These are phyloP conservation scores for Ophioninae sp. DNA, from an alignment of 2,888 invertebrate genomes.

Conservation along the genomic window DNA sequence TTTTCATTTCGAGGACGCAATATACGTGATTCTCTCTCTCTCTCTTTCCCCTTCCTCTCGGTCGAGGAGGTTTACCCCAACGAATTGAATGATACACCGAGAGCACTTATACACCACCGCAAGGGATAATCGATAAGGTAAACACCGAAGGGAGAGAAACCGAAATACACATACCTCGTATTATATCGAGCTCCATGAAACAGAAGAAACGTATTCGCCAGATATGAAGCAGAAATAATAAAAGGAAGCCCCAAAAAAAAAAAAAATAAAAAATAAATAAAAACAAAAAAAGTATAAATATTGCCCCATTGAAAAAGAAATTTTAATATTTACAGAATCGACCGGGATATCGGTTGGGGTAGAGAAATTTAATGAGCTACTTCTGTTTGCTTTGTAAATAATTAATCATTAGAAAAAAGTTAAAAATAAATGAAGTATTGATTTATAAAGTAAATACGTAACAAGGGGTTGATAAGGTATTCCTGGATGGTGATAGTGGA, in stretches of 20 bases:
- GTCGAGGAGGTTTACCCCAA: conserved; percentile 11
- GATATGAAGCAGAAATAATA: conserved; percentile 29
- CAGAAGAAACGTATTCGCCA: conserved; percentile 12
- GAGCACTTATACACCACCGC: conserved; percentile 44
- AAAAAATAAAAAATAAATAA: background rate
- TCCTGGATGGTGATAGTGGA: too few species aligned
- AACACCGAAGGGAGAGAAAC: conserved; percentile 46
- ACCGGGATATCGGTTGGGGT: background rate
- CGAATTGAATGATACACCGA: conserved; percentile 45
- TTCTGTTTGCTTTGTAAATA: background rate
- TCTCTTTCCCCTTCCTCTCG: conserved; percentile 16
- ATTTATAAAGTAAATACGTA: too few species aligned
- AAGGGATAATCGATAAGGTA: conserved; percentile 54
- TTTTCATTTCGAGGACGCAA: conserved; percentile 60
- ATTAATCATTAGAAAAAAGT: background rate
- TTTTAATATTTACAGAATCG: background rate
- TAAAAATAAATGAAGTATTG: background rate
- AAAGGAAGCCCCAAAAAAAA: background rate
- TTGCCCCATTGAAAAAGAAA: background rate
- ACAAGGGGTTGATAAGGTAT: too few species aligned
- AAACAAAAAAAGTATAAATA: background rate
- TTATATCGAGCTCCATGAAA: conserved; percentile 32
- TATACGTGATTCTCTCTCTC: conserved; percentile 19
- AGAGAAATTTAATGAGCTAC: background rate
- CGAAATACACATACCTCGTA: conserved; percentile 38